These are phyloP conservation scores for Vireo griseus DNA, from an alignment of 2,797 vertebrate genomes.

Conservation along the genomic window DNA sequence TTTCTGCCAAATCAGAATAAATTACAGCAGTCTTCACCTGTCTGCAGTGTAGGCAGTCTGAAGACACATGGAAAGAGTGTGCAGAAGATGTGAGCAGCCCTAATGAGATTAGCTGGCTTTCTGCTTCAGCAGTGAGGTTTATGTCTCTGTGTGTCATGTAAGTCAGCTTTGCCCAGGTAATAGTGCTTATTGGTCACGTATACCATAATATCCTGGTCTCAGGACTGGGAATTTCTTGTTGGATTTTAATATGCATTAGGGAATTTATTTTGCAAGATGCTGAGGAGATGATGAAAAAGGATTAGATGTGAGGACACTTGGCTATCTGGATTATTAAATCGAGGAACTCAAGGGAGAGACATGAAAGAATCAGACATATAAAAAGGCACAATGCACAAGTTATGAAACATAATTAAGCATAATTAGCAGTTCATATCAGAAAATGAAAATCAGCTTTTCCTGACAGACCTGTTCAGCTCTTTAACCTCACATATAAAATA, in stretches of 20 bases:
- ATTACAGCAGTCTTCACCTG: neutral
- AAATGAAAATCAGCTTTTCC: neutral
- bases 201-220: neutral
- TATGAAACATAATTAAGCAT: neutral
- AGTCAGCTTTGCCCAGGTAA: neutral
- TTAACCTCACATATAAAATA: neutral
- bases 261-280: neutral
- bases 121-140: neutral
- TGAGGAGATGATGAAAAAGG: neutral
- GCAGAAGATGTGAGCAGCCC: neutral
- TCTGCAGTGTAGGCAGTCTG: neutral
- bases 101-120: neutral
- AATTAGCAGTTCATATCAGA: neutral
- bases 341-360: neutral
- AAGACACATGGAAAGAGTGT: neutral
- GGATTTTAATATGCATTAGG: neutral
- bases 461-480: neutral
- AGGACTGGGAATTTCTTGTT: neutral
- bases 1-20: neutral
- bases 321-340: neutral
- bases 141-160: rapidly evolving
- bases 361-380: neutral
- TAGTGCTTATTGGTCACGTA: neutral
- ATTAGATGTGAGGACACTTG: neutral
- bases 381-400: neutral